A percentile compares a stretch with the other conserved stretches of the same genome.
phyloP scores from a whole-genome alignment of 92 coral and sea anemone genomes.

The Phymanthus crucifer region DNA sequence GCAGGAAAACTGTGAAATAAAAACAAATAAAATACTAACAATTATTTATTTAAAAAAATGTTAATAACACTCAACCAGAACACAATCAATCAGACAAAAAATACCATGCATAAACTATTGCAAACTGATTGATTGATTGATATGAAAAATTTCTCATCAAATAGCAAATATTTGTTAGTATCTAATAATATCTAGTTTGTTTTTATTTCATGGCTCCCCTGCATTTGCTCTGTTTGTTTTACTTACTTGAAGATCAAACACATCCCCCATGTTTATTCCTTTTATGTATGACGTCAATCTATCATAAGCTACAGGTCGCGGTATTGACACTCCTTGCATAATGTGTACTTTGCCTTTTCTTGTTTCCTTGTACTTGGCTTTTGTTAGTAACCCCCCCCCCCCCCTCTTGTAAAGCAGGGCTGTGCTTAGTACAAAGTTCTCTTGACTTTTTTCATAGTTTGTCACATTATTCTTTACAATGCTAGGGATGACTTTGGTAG shows the following conservation, averaged over 20 bases:
- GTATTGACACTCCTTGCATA: slow-evolving; percentile 34
- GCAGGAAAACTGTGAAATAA: too few relatives aligned
- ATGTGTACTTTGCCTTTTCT: slow-evolving; percentile 24
- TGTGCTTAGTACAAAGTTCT: slow-evolving; percentile 30
- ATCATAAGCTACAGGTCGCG: slow-evolving; percentile 27
- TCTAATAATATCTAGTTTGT: too few relatives aligned
- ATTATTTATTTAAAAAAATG: too few relatives aligned
- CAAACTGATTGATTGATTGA: too few relatives aligned
- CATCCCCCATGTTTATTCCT: slow-evolving; percentile 37
- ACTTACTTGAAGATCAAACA: slow-evolving; percentile 26
- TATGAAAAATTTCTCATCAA: too few relatives aligned
- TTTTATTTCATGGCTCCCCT: too few relatives aligned
- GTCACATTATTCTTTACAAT: slow-evolving; percentile 22
- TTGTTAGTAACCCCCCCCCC: slow-evolving; percentile 38
- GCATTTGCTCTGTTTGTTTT: too few relatives aligned
- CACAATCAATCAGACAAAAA: too few relatives aligned
- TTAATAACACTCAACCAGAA: too few relatives aligned
- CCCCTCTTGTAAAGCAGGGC: slow-evolving; percentile 23
- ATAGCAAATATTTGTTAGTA: too few relatives aligned
- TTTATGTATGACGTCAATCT: slow-evolving; percentile 16
- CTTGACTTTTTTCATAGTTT: slow-evolving; percentile 29
- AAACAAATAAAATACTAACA: too few relatives aligned
- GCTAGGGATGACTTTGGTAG: slow-evolving; percentile 24
- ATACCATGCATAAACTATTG: too few relatives aligned
- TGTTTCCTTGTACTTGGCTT: slow-evolving; percentile 37